Evolutionary conservation across 2,888 invertebrate genomes (phyloP).

Genomic region (Drosophila hawaiiensis): DNA sequence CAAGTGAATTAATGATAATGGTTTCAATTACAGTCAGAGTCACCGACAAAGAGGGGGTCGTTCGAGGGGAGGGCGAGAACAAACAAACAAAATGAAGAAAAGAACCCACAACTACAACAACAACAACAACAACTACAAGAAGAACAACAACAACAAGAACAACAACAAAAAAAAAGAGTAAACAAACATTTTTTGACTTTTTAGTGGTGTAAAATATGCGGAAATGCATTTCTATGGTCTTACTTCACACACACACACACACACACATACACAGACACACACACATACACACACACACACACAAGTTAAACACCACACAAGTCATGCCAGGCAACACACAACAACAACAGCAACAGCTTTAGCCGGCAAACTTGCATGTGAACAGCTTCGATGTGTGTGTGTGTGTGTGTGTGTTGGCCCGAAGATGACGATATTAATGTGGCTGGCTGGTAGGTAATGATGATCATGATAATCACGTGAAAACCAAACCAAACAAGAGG

Average conservation of each 20-base stretch:
- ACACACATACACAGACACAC: slow-evolving; percentile 6
- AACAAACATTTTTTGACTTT: slow-evolving; percentile 78
- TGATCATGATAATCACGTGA: slow-evolving; percentile 80
- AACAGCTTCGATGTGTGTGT: slow-evolving; percentile 37
- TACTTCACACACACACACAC: slow-evolving; percentile 50
- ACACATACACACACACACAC: slow-evolving; percentile 9
- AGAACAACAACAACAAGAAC: slow-evolving; percentile 20
- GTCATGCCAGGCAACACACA: slow-evolving; percentile 53
- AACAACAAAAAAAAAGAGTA: slow-evolving; percentile 56
- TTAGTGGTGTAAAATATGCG: slow-evolving; percentile 81
- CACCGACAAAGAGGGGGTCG: slow-evolving; percentile 1
- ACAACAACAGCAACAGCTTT: slow-evolving; percentile 14
- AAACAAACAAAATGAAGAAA: slow-evolving; percentile 34
- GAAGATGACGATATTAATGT: slow-evolving; percentile 80
- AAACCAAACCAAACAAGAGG: slow-evolving; percentile 73
- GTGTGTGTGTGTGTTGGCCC: slow-evolving; percentile 61
- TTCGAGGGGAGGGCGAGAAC: background rate
- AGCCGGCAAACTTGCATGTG: slow-evolving; percentile 76
- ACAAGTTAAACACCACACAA: slow-evolving; percentile 69
- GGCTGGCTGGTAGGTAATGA: slow-evolving; percentile 75
- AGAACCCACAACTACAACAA: slow-evolving; percentile 37
- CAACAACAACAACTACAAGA: background rate
- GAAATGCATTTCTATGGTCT: slow-evolving; percentile 81
- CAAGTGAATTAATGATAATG: slow-evolving; percentile 74
- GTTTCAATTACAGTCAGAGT: slow-evolving; percentile 69